Conservation (phyloP, 1,140 invertebrate species). For the Metopolophium dirhodum region DNA sequence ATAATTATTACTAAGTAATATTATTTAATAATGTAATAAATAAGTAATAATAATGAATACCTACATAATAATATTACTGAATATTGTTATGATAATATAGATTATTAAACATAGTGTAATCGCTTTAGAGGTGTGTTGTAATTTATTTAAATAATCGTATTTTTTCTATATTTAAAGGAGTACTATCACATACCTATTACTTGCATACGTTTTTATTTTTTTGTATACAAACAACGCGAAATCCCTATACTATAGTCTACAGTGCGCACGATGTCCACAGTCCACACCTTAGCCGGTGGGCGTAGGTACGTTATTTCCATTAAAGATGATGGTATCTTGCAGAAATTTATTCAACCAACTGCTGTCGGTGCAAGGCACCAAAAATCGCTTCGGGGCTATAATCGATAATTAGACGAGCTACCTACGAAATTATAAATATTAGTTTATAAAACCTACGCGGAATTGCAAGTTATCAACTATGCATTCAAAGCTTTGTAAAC, state of each 20-base stretch:
- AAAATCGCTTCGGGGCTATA: background rate
- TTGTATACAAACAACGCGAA: background rate
- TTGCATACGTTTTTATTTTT: background rate
- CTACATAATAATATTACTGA: background rate
- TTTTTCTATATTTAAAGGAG: background rate
- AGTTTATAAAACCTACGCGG: background rate
- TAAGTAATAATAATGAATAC: background rate
- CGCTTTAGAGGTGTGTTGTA: background rate
- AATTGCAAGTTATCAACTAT: background rate
- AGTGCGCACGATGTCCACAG: background rate
- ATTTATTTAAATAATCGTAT: background rate
- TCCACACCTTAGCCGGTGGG: slow-evolving; percentile 1
- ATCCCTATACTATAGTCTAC: background rate
- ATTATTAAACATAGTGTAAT: background rate
- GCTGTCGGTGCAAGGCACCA: background rate
- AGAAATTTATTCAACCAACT: background rate
- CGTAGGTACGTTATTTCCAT: background rate
- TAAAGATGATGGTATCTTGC: background rate
- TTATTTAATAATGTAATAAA: background rate
- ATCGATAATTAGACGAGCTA: background rate
- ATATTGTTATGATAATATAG: background rate
- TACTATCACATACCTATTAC: no score
- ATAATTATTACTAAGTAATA: background rate
- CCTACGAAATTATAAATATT: background rate
- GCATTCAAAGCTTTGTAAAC: background rate